These are phyloP conservation scores for Campodea augens DNA, from an alignment of 1,140 invertebrate genomes.

Conservation along the genomic window DNA sequence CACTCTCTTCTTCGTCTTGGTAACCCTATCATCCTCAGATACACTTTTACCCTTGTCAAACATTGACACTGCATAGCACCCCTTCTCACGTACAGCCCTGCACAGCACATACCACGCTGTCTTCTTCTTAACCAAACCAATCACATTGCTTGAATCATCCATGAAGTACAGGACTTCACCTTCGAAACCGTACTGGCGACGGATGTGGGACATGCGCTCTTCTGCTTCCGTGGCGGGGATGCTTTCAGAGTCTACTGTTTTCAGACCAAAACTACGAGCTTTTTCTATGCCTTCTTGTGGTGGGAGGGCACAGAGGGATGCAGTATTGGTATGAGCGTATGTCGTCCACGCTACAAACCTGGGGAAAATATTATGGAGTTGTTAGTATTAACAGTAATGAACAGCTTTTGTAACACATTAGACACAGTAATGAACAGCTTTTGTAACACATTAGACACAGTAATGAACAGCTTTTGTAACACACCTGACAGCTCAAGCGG, in stretches of 20 bases:
- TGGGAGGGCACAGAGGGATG: slow-evolving; percentile 20
- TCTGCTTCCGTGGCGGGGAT: slow-evolving; percentile 13
- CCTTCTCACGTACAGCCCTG: slow-evolving; percentile 27
- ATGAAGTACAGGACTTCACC: slow-evolving; percentile 30
- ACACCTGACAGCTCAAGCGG: no score
- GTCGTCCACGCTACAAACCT: slow-evolving; percentile 27
- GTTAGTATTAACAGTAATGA: no score
- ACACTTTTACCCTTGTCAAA: not conserved
- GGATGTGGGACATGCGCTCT: slow-evolving; percentile 19
- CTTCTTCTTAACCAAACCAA: slow-evolving; percentile 30
- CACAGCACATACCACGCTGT: slow-evolving; percentile 30
- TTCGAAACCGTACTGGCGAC: slow-evolving; percentile 23
- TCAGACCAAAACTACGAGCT: slow-evolving; percentile 15
- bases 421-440: no score
- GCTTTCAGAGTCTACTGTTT: slow-evolving; percentile 13
- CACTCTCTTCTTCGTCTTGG: slow-evolving; percentile 18
- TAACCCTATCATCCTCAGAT: not conserved
- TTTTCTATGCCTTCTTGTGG: slow-evolving; percentile 19
- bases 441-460: no score
- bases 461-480: no score
- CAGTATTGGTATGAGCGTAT: slow-evolving; percentile 17
- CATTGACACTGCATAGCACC: slow-evolving; percentile 6
- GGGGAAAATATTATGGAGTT: no score
- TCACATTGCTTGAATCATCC: slow-evolving; percentile 21
- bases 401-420: no score